Conservation (phyloP, 2,888 invertebrate species). For the Eristalinus aeneus region DNA sequence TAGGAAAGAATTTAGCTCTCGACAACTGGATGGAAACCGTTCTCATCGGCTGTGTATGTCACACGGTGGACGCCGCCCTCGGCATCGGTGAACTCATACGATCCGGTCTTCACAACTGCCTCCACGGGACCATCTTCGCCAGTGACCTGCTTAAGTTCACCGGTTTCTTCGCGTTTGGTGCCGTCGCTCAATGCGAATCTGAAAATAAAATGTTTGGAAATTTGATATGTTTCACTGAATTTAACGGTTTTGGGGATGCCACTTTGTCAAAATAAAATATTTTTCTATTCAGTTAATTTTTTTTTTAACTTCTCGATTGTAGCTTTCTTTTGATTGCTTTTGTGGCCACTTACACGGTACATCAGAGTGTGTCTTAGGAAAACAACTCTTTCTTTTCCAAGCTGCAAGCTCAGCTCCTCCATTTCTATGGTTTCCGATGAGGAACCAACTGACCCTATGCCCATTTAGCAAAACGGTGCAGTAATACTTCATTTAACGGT, state of each 20-base stretch:
- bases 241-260: too few species aligned
- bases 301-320: too few species aligned
- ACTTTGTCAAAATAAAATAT: too few species aligned
- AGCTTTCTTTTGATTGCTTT: too few species aligned
- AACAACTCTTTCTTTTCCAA: too few species aligned
- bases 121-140: constrained; percentile 73
- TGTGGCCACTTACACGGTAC: too few species aligned
- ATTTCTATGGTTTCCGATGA: too few species aligned
- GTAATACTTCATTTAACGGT: background rate
- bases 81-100: constrained; percentile 73
- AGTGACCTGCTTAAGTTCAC: constrained; percentile 72
- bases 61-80: constrained; percentile 74
- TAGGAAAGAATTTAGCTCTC: constrained; percentile 63
- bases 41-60: constrained; percentile 75
- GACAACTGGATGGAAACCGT: constrained; percentile 73
- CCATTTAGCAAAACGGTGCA: background rate
- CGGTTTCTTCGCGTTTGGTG: constrained; percentile 73
- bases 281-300: too few species aligned
- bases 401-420: background rate
- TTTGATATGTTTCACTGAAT: too few species aligned
- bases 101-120: constrained; percentile 73
- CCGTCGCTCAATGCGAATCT: constrained; percentile 73
- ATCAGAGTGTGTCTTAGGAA: too few species aligned
- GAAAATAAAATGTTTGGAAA: background rate
- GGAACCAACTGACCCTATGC: background rate